Percentiles rank a stretch among this genome's conserved stretches.
Conservation (phyloP, 2,113 vertebrate species). For the Alethe castanea region DNA sequence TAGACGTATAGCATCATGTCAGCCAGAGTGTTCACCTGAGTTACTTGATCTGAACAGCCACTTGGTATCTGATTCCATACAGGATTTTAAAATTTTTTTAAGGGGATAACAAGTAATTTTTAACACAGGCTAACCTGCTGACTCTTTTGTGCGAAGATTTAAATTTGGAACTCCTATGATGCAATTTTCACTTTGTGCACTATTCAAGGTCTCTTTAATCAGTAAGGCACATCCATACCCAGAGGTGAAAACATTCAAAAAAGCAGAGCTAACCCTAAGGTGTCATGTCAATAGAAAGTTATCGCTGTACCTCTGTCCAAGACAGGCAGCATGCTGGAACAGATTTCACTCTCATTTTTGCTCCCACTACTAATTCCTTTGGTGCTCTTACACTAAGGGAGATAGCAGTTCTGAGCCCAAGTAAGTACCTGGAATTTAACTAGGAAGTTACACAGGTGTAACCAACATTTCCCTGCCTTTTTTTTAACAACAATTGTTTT, state of each 20-base stretch:
- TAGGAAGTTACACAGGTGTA: not conserved
- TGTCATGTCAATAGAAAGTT: not conserved
- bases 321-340: not conserved
- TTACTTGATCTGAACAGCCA: not conserved
- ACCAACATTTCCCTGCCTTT: not conserved
- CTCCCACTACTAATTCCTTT: not conserved
- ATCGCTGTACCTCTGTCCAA: not conserved
- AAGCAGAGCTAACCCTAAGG: not conserved
- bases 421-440: not conserved
- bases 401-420: not conserved
- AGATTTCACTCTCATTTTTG: not conserved
- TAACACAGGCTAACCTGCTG: not conserved
- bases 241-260: not conserved
- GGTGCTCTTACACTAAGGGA: not conserved
- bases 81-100: not conserved
- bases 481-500: not conserved
- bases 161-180: not conserved
- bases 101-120: not conserved
- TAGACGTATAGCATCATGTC: not conserved
- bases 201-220: not conserved
- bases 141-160: not conserved
- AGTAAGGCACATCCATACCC: not conserved
- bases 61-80: not conserved
- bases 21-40: not conserved
- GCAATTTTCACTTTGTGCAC: not conserved